phyloP scores from a whole-genome alignment of 1,140 invertebrate species.

The Meteorus sp. region DNA sequence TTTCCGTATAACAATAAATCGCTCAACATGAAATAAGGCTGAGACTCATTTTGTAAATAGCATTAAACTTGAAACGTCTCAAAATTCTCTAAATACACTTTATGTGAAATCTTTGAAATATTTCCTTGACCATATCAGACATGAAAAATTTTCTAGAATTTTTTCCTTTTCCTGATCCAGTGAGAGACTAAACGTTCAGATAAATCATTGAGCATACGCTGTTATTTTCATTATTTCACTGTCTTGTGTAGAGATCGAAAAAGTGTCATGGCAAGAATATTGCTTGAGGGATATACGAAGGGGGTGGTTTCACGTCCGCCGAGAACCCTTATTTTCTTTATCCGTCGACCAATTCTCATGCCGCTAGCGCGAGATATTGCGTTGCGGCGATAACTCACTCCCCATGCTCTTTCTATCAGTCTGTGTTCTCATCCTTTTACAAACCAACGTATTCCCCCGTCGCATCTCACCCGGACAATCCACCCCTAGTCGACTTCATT shows the following conservation, averaged over 20 bases:
- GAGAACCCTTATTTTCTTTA: constrained; percentile 34
- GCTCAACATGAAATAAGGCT: constrained; percentile 31
- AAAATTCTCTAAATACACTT: neutral
- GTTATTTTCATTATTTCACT: too few relatives aligned
- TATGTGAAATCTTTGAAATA: neutral
- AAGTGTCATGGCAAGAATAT: constrained; percentile 27
- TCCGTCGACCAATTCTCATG: constrained; percentile 34
- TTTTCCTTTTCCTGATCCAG: too few relatives aligned
- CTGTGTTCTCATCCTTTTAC: constrained; percentile 17
- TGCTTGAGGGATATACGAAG: constrained; percentile 19
- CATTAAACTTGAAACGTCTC: constrained; percentile 33
- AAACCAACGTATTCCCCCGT: constrained; percentile 15
- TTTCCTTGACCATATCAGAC: too few relatives aligned
- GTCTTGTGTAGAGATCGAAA: constrained; percentile 12
- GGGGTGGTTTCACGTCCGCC: constrained; percentile 16
- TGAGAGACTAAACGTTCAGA: too few relatives aligned
- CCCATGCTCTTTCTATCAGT: constrained; percentile 34
- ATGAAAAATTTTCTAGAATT: too few relatives aligned
- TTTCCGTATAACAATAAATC: constrained; percentile 36
- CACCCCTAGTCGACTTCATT: constrained; percentile 47
- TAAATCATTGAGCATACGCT: too few relatives aligned
- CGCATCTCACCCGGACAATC: constrained; percentile 28
- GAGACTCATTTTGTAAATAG: constrained; percentile 35
- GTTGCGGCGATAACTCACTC: constrained; percentile 37
- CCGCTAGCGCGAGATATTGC: constrained; percentile 38